Evolutionary conservation across 2,888 invertebrate genomes (phyloP), one percentile per base, ranked within the genome.

Genomic region (Tuberolachnus salignus): DNA sequence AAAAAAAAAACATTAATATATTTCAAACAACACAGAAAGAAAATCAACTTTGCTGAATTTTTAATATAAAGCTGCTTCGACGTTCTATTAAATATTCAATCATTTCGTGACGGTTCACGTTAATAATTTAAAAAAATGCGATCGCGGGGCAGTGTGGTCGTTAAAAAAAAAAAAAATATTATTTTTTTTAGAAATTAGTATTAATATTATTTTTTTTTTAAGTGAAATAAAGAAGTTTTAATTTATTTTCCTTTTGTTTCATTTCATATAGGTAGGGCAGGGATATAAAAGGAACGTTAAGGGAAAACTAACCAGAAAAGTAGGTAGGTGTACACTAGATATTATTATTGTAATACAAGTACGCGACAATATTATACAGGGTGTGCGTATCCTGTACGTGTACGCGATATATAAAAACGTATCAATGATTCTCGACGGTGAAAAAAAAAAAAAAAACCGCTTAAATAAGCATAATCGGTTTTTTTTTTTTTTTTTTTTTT

Each of bases 21-120:
- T 55, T 46, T 46, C 6, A 13, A 46, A 63, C 9, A 21, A 34
- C 51, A n/a, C 42, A 63, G 42, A 63, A 73, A 63, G 73, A 73
- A 73, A 73, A 63, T 51, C 51, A 63, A 73, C 51, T 73, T 63
- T 63, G 21, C 13, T 53, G 63, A 73, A 73, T 53, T 21, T 51
- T 63, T 73, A 73, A 73, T 63, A 34, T 26, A 44, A 34, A 13
- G 10, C 13, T 46, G n/a, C 34, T n/a, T 42, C 51, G 19, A 57
- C 16, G 23, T 14, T n/a, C 1, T 42, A 63, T 51, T 59, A 71
- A 63, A 53, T 63, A 73, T 73, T 73, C 34, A 42, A 73, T 63
- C 10, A 23, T 42, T 63, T 51, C 21, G 42, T 34, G 63, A 73
- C 51, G 11, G 63, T 13, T 42, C 63, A 42, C 61, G 34, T 61